Percentiles rank a stretch among this genome's conserved stretches.
phyloP scores from a whole-genome alignment of 2,797 vertebrate species.

The Ataeniobius toweri region DNA sequence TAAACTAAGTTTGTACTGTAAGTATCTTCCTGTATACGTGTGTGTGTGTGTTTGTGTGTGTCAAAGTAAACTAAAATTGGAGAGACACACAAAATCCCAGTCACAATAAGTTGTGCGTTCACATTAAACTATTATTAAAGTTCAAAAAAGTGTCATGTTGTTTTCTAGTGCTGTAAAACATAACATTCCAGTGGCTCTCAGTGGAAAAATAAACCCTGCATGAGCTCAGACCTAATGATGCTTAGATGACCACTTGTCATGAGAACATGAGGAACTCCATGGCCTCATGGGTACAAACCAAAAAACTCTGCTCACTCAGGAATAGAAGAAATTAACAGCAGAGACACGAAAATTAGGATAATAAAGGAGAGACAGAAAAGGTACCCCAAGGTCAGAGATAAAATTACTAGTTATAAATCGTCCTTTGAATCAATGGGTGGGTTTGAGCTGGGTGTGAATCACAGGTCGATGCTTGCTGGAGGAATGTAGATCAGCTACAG shows the following conservation, averaged over 20 bases:
- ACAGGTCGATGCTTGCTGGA: slow-evolving; percentile 54
- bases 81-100: no score
- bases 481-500: slow-evolving; percentile 46
- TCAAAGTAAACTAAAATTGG: no score
- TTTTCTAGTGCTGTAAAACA: not conserved
- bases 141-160: not conserved
- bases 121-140: no score
- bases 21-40: no score
- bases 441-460: not conserved
- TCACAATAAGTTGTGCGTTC: no score
- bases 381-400: slow-evolving; percentile 39
- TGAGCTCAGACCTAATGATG: slow-evolving; percentile 19
- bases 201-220: slow-evolving; percentile 42
- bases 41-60: no score
- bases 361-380: slow-evolving; percentile 10
- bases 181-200: slow-evolving; percentile 31
- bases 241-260: slow-evolving; percentile 30
- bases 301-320: slow-evolving; percentile 1
- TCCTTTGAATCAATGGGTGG: slow-evolving; percentile 3
- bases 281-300: not conserved
- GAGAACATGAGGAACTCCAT: slow-evolving; percentile 26
- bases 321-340: slow-evolving; percentile 4
- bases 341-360: slow-evolving; percentile 1
- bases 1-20: no score
- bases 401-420: slow-evolving; percentile 12